A percentile compares a stretch with the other conserved stretches of the same genome.
Conservation (phyloP, 2,888 invertebrate species). For the Ypsolopha sequella region DNA sequence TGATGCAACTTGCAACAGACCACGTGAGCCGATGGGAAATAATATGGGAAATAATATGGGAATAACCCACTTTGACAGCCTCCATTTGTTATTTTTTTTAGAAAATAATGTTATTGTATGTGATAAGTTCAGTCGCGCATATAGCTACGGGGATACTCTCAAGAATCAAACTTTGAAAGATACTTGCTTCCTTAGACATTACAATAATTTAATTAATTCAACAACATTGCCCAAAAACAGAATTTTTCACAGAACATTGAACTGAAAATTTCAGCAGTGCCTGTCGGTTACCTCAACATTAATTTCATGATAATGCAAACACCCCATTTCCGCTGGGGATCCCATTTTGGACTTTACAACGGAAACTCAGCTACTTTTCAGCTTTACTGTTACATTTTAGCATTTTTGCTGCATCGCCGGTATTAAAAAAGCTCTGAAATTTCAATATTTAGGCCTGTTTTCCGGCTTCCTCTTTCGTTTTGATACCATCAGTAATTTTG, state of each 20-base stretch:
- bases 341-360: constrained; percentile 34
- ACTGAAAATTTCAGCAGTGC: background rate
- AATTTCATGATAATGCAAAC: constrained; percentile 56
- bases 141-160: no score
- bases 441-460: background rate
- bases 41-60: no score
- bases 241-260: background rate
- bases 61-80: no score
- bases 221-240: no score
- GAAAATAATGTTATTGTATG: background rate
- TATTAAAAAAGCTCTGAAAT: background rate
- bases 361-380: constrained; percentile 31
- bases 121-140: background rate
- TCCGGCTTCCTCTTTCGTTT: background rate
- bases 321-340: constrained; percentile 31
- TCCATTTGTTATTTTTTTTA: no score
- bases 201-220: no score
- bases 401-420: constrained; percentile 1
- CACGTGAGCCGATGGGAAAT: no score
- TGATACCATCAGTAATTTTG: no score
- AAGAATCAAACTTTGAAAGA: no score
- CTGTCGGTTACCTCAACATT: constrained; percentile 28
- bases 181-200: no score
- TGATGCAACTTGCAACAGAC: no score
- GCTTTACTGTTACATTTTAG: background rate